Conservation (phyloP, 2,113 vertebrate genomes). For the Dromaius novaehollandiae region DNA sequence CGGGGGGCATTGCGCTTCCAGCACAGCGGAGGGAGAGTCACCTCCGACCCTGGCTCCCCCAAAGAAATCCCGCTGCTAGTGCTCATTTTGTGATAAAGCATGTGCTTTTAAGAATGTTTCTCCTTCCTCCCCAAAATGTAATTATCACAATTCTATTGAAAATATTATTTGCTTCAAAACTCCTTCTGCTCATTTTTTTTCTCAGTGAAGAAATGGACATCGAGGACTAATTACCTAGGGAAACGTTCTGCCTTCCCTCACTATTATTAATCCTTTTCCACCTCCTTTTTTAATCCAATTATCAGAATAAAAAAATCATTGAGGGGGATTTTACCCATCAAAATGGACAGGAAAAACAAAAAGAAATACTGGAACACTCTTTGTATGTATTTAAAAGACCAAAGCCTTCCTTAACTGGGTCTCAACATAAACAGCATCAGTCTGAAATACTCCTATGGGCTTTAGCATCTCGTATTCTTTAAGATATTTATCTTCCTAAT, state of each 20-base stretch:
- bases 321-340: neutral
- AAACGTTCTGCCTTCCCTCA: neutral
- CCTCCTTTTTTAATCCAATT: neutral
- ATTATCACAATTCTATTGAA: neutral
- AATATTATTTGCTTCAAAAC: neutral
- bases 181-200: neutral
- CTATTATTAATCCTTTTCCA: neutral
- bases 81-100: neutral
- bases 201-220: neutral
- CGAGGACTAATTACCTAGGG: neutral
- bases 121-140: neutral
- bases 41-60: neutral
- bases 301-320: neutral
- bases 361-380: neutral
- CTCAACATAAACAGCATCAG: fast-evolving
- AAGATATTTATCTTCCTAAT: neutral
- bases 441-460: neutral
- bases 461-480: neutral
- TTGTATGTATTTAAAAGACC: neutral
- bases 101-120: neutral
- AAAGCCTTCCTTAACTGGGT: neutral
- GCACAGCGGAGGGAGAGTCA: neutral
- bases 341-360: neutral
- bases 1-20: neutral
- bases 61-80: neutral